These are phyloP conservation scores for Agapornis canus DNA, from an alignment of 2,797 vertebrate species.

Conservation along the genomic window DNA sequence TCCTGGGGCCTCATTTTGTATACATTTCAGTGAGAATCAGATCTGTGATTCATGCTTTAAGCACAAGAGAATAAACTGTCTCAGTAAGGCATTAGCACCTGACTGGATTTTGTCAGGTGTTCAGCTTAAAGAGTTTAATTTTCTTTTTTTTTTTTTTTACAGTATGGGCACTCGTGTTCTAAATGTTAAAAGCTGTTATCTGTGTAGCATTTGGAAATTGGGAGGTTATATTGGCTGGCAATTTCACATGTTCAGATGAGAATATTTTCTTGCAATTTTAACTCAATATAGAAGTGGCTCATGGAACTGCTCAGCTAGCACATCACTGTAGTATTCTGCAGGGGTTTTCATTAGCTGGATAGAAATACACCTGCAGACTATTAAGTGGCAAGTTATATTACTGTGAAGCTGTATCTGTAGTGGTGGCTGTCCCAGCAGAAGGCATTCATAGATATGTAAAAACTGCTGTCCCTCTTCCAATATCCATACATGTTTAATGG, in stretches of 20 bases:
- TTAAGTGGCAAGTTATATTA: neutral
- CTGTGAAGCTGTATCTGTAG: neutral
- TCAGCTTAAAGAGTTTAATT: neutral
- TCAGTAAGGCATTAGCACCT: neutral
- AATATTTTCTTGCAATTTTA: neutral
- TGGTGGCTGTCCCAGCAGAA: accelerated
- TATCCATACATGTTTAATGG: accelerated
- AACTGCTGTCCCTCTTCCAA: neutral
- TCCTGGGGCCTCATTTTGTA: neutral
- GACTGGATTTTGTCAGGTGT: neutral
- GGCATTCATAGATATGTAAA: neutral
- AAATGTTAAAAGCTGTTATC: neutral
- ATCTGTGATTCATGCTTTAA: neutral
- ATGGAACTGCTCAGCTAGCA: neutral
- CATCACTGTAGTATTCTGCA: neutral
- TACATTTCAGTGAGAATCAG: neutral
- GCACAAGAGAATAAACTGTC: neutral
- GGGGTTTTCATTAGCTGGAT: neutral
- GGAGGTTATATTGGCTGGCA: neutral
- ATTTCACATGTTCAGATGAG: neutral
- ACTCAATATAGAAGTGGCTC: neutral
- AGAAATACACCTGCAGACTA: neutral
- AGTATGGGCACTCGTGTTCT: neutral
- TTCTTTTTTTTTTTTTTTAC: neutral
- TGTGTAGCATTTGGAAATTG: neutral